Percentiles rank a stretch among this genome's conserved stretches.
phyloP scores from a whole-genome alignment of 2,113 vertebrate genomes.

The Nibea coibor region DNA sequence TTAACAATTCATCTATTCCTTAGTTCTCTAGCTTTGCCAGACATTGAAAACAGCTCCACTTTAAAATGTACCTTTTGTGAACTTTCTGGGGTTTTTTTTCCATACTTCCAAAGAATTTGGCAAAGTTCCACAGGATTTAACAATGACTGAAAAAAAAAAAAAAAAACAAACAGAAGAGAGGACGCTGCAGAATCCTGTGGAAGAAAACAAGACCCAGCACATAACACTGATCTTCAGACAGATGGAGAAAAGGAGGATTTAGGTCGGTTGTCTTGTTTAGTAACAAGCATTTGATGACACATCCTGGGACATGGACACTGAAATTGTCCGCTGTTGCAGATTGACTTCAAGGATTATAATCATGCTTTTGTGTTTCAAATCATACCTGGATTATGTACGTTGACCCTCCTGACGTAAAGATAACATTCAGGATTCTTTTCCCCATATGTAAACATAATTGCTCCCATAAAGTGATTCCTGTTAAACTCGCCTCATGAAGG shows the following conservation, averaged over 20 bases:
- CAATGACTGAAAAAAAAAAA: constrained; percentile 24
- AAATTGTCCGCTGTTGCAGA: background rate
- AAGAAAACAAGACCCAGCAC: constrained; percentile 27
- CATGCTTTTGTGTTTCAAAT: constrained; percentile 46
- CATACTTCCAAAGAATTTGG: background rate
- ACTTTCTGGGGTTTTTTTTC: background rate
- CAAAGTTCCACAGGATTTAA: background rate
- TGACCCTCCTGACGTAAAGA: constrained; percentile 35
- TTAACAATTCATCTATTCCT: background rate
- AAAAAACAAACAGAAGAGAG: background rate
- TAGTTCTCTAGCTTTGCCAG: background rate
- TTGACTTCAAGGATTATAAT: constrained; percentile 42
- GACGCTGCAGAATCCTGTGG: background rate
- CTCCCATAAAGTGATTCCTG: constrained; percentile 3
- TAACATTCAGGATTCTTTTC: background rate
- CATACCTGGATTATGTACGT: constrained; percentile 60
- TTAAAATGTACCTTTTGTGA: background rate
- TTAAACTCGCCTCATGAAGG: background rate
- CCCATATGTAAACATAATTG: constrained; percentile 29
- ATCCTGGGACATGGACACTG: background rate
- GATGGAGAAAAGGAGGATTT: constrained; percentile 35
- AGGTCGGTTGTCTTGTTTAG: constrained; percentile 36
- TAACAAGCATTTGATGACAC: background rate
- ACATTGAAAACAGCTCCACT: background rate
- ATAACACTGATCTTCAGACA: constrained; percentile 30